Evolutionary conservation across 1,140 invertebrate species (phyloP).

Genomic region (Zaprionus inermis): DNA sequence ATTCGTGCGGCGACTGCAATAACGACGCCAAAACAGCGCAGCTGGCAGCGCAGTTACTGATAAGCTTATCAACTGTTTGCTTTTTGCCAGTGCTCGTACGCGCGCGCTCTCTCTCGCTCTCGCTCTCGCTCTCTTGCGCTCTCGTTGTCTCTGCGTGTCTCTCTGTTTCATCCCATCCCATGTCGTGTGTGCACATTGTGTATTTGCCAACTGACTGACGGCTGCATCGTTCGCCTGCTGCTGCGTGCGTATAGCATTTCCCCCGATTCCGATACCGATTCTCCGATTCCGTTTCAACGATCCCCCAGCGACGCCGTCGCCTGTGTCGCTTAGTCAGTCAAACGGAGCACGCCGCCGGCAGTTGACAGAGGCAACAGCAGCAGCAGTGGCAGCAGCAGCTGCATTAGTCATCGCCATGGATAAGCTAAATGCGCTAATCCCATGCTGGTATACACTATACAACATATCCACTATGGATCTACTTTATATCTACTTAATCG

Average conservation of each 20-base stretch:
- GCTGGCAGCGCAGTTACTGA: constrained; percentile 41
- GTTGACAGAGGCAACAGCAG: constrained; percentile 20
- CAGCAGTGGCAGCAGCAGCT: constrained; percentile 10
- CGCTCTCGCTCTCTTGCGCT: constrained; percentile 7
- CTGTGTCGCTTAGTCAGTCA: constrained; percentile 39
- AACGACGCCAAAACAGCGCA: constrained; percentile 9
- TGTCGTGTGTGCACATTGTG: constrained; percentile 10
- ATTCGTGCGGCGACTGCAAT: constrained; percentile 25
- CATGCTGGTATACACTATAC: constrained; percentile 59
- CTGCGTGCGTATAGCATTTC: constrained; percentile 19
- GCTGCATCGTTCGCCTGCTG: constrained; percentile 3
- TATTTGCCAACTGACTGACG: constrained; percentile 29
- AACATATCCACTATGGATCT: background rate
- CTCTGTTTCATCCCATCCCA: constrained; percentile 5
- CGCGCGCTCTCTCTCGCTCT: constrained; percentile 9
- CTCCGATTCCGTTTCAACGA: constrained; percentile 6
- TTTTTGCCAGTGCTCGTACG: constrained; percentile 8
- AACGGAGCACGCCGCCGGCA: constrained; percentile 16
- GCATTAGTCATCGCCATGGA: constrained; percentile 70
- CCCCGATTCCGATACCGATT: constrained; percentile 12
- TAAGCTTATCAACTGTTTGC: constrained; percentile 69
- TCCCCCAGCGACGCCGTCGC: constrained; percentile 7
- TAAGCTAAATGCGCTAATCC: constrained; percentile 68
- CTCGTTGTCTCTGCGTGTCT: constrained; percentile 9
- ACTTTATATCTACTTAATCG: too few relatives aligned